Evolutionary conservation across 2,797 vertebrate genomes (phyloP).

Genomic region (Anas georgica): DNA sequence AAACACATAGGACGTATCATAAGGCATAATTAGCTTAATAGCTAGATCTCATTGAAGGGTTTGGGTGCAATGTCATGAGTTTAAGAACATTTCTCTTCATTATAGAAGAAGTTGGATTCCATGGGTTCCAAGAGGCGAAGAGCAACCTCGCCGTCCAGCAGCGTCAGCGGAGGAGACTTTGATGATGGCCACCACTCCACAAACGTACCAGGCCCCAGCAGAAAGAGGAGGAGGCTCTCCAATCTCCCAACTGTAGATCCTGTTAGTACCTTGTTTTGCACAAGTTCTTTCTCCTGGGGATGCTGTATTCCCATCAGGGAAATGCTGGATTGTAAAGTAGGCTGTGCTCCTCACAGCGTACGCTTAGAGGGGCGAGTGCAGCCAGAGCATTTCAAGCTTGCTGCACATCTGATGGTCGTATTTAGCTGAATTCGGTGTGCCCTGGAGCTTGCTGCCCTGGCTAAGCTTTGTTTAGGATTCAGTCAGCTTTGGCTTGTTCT

Average conservation of each 20-base stretch:
- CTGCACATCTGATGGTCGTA: rapidly evolving
- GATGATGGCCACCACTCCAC: slow-evolving; percentile 92
- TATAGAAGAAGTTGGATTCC: slow-evolving; percentile 85
- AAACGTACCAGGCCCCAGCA: slow-evolving; percentile 87
- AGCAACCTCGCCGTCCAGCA: slow-evolving; percentile 96
- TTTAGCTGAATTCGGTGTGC: background rate
- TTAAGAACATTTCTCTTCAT: slow-evolving; percentile 75
- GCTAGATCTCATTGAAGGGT: background rate
- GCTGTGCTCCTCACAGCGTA: background rate
- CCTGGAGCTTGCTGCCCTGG: background rate
- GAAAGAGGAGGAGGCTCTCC: slow-evolving; percentile 93
- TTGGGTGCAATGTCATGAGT: slow-evolving; percentile 45
- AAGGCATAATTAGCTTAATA: background rate
- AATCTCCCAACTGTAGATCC: slow-evolving; percentile 97
- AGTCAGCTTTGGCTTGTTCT: background rate
- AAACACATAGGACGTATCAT: background rate
- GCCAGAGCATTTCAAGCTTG: background rate
- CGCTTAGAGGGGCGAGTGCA: background rate
- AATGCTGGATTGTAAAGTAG: background rate
- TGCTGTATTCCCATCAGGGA: background rate
- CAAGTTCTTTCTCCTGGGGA: background rate
- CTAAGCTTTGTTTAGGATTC: background rate
- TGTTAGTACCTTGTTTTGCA: slow-evolving; percentile 80
- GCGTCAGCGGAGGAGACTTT: slow-evolving; percentile 95
- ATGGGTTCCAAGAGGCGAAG: slow-evolving; percentile 98